phyloP scores from a whole-genome alignment of 2,888 invertebrate genomes.

The Tiliacea citrago region DNA sequence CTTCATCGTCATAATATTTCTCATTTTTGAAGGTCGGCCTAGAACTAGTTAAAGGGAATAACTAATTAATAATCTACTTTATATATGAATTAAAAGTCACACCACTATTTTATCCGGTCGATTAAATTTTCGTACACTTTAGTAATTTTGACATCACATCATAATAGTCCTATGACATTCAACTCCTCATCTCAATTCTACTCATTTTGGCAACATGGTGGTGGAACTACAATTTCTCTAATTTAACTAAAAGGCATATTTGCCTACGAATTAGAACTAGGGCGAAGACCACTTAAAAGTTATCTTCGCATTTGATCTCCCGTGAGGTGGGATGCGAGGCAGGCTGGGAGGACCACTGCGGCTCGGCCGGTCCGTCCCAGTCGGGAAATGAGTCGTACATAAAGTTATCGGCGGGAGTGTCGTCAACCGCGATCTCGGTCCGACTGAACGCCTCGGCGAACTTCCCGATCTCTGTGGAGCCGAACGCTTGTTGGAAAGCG shows the following conservation, averaged over 20 bases:
- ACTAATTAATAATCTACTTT: slow-evolving; percentile 79
- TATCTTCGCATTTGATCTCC: slow-evolving; percentile 89
- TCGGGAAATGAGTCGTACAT: slow-evolving; percentile 85
- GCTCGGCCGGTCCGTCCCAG: slow-evolving; percentile 84
- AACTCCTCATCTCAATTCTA: slow-evolving; percentile 82
- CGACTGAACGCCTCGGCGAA: slow-evolving; percentile 94
- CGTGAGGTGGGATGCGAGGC: slow-evolving; percentile 79
- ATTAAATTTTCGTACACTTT: slow-evolving; percentile 82
- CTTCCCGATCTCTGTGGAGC: slow-evolving; percentile 96
- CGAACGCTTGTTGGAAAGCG: slow-evolving; percentile 96
- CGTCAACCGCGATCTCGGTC: slow-evolving; percentile 88
- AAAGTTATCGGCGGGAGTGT: slow-evolving; percentile 81
- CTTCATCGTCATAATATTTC: slow-evolving; percentile 77
- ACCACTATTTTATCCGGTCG: slow-evolving; percentile 84
- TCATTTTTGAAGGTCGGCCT: slow-evolving; percentile 80
- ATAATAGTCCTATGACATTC: slow-evolving; percentile 84
- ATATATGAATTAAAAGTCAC: slow-evolving; percentile 86
- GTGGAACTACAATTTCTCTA: slow-evolving; percentile 88
- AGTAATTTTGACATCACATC: slow-evolving; percentile 87
- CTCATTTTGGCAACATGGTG: slow-evolving; percentile 90
- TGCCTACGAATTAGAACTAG: slow-evolving; percentile 83
- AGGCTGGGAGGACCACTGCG: slow-evolving; percentile 84
- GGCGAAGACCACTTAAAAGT: slow-evolving; percentile 80
- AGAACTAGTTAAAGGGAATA: slow-evolving; percentile 87
- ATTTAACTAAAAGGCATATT: slow-evolving; percentile 84